phyloP scores from a whole-genome alignment of 2,797 vertebrate genomes.

The Catostomus latipinnis region DNA sequence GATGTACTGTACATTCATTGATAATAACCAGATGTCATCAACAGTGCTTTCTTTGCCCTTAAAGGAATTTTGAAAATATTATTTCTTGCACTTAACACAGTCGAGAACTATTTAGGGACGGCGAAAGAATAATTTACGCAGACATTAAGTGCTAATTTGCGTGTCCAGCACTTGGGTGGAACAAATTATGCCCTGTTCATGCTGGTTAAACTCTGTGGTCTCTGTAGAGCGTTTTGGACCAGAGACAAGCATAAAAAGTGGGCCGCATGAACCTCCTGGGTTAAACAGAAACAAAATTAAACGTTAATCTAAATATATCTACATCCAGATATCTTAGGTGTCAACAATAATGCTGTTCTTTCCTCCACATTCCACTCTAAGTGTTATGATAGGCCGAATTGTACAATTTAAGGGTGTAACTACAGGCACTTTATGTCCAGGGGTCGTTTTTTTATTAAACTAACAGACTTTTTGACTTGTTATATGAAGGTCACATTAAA shows the following conservation, averaged over 20 bases:
- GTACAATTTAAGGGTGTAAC: neutral
- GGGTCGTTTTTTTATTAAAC: too few relatives aligned
- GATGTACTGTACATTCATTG: neutral
- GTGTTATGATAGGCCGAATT: neutral
- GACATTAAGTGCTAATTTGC: conserved; percentile 62
- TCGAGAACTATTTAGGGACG: conserved; percentile 56
- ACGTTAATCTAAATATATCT: conserved; percentile 8
- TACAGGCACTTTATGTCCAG: neutral
- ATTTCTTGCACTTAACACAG: conserved; percentile 52
- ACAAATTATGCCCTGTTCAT: conserved; percentile 64
- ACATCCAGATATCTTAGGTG: conserved; percentile 8
- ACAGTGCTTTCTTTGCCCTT: conserved; percentile 44
- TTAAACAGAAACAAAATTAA: conserved; percentile 30
- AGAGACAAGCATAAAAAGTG: conserved; percentile 57
- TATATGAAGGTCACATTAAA: too few relatives aligned
- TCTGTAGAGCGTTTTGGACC: conserved; percentile 49
- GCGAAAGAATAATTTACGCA: conserved; percentile 49
- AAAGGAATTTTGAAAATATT: conserved; percentile 53
- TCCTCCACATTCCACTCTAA: conserved; percentile 1
- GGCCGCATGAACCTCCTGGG: conserved; percentile 25
- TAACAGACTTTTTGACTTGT: too few relatives aligned
- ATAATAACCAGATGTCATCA: conserved; percentile 56
- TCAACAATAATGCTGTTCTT: neutral
- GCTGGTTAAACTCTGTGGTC: conserved; percentile 66
- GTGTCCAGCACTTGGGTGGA: conserved; percentile 63